phyloP scores from a whole-genome alignment of 2,797 vertebrate genomes.

The Peromyscus attwateri region DNA sequence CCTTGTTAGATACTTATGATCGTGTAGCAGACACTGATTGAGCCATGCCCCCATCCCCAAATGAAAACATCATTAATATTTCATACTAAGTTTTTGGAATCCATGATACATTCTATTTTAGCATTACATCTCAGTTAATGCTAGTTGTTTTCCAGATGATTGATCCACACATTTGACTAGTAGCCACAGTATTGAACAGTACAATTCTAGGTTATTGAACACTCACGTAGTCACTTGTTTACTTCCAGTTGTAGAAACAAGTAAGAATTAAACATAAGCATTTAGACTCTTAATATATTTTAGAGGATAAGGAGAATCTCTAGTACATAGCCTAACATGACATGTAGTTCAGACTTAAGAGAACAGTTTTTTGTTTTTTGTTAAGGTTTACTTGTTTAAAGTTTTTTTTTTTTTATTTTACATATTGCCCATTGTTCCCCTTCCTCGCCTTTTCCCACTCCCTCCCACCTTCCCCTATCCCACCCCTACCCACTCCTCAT shows the following conservation, averaged over 20 bases:
- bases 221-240: neutral
- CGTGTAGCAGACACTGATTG: neutral
- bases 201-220: conserved; percentile 36
- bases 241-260: neutral
- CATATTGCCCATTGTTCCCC: no score
- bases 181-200: neutral
- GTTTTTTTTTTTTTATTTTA: no score
- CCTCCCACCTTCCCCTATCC: no score
- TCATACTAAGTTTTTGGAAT: conserved; percentile 50
- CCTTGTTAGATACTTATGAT: neutral
- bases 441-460: no score
- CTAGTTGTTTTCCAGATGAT: conserved; percentile 3
- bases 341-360: neutral
- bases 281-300: neutral
- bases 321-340: neutral
- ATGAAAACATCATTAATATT: conserved; percentile 39
- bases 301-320: neutral
- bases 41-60: neutral
- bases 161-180: neutral
- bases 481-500: no score
- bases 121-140: neutral
- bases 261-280: neutral
- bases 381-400: no score
- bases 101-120: neutral
- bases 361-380: neutral